Evolutionary conservation across 2,888 invertebrate species (phyloP).

Genomic region (Muschampia plurimacula): DNA sequence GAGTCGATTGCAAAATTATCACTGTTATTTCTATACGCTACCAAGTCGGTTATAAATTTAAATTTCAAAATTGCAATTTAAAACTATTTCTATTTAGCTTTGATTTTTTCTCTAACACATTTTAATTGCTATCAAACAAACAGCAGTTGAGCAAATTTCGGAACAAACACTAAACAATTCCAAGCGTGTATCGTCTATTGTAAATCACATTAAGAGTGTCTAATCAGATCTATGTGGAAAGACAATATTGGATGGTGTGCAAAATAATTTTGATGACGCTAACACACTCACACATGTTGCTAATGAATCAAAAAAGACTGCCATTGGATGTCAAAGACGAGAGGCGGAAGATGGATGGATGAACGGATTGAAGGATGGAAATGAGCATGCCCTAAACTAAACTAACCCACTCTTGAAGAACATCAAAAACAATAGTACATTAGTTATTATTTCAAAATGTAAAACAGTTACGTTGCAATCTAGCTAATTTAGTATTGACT

Average conservation of each 20-base stretch:
- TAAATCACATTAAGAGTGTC: constrained; percentile 30
- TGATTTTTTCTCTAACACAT: neutral
- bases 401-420: constrained; percentile 51
- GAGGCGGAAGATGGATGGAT: constrained; percentile 56
- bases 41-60: neutral
- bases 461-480: neutral
- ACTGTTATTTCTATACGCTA: too few relatives aligned
- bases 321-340: constrained; percentile 56
- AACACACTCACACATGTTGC: constrained; percentile 71
- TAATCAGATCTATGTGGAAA: constrained; percentile 60
- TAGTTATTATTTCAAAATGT: constrained; percentile 7
- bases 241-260: constrained; percentile 66
- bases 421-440: constrained; percentile 52
- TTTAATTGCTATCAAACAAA: neutral
- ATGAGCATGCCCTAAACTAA: constrained; percentile 60
- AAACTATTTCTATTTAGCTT: neutral
- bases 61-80: neutral
- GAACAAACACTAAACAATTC: neutral
- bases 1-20: too few relatives aligned
- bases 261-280: constrained; percentile 61
- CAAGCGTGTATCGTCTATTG: constrained; percentile 29
- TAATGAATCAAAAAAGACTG: constrained; percentile 78
- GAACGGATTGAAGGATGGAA: constrained; percentile 56
- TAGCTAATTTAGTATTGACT: too few relatives aligned
- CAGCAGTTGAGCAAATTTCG: neutral